Evolutionary conservation across 2,797 vertebrate genomes (phyloP).

Genomic region (Pyrocephalus nanus): DNA sequence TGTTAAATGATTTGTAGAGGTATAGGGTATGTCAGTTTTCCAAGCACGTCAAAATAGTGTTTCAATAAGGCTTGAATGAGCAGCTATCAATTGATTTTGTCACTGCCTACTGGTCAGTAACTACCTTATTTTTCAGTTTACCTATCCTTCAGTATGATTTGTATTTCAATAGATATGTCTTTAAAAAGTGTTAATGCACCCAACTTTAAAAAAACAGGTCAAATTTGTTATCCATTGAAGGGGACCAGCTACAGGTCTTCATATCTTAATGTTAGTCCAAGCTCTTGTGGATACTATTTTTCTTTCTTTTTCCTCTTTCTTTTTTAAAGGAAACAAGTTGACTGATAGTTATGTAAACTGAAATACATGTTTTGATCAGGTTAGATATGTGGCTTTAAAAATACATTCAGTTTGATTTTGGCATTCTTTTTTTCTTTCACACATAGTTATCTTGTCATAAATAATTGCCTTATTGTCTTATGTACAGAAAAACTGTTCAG

Average conservation of each 20-base stretch:
- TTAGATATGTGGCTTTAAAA: neutral
- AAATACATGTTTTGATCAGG: neutral
- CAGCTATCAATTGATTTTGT: neutral
- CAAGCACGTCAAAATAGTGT: neutral
- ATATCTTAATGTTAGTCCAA: neutral
- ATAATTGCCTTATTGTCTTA: constrained; percentile 8
- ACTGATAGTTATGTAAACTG: neutral
- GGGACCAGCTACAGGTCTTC: neutral
- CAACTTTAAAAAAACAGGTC: neutral
- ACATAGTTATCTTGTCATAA: neutral
- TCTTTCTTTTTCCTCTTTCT: neutral
- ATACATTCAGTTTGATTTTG: neutral
- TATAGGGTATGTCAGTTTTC: neutral
- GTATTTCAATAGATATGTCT: neutral
- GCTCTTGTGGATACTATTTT: neutral
- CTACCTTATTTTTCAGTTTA: neutral
- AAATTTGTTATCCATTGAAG: neutral
- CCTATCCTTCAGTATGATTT: neutral
- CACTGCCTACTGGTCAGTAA: neutral
- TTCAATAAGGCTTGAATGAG: neutral
- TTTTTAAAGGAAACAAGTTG: neutral
- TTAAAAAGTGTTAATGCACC: neutral
- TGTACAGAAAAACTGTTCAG: neutral
- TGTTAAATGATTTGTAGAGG: neutral
- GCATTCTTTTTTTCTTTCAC: neutral